Evolutionary conservation across 2,888 invertebrate species (phyloP).

Genomic region (Pogonocherus hispidulus): DNA sequence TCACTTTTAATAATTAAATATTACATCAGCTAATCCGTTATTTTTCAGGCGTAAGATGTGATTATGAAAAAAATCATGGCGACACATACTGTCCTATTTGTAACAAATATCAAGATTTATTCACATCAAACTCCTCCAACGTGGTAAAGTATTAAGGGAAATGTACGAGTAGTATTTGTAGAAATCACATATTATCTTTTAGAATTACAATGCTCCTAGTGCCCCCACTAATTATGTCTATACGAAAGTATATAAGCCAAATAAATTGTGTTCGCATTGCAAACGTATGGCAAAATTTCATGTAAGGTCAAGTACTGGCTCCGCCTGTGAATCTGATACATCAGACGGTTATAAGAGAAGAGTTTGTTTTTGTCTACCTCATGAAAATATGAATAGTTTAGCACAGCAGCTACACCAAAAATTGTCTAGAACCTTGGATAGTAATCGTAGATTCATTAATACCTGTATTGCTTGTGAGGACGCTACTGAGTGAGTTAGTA

Average conservation of each 20-base stretch:
- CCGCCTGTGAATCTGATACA: constrained; percentile 36
- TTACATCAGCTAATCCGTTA: no score
- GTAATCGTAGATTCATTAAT: constrained; percentile 36
- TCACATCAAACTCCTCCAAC: constrained; percentile 30
- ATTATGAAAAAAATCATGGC: constrained; percentile 30
- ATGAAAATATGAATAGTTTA: constrained; percentile 42
- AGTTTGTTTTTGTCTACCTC: constrained; percentile 48
- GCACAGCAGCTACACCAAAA: constrained; percentile 49
- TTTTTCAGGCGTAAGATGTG: constrained; percentile 28
- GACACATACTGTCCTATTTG: constrained; percentile 45
- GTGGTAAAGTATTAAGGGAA: constrained; percentile 12
- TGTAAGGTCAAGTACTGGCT: constrained; percentile 32
- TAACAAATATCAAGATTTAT: constrained; percentile 49
- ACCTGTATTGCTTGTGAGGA: constrained; percentile 40
- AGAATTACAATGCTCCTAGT: neutral
- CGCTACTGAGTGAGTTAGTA: neutral
- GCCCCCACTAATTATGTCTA: neutral
- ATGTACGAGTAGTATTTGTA: neutral
- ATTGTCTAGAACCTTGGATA: constrained; percentile 39
- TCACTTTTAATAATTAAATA: no score
- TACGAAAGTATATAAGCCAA: constrained; percentile 4
- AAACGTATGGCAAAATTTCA: constrained; percentile 31
- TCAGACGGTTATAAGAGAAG: constrained; percentile 39
- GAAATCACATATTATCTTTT: neutral
- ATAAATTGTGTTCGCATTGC: constrained; percentile 44